Base-by-base conservation (phyloP, 2,888 invertebrate species). In the Drosophila planitibia region DNA sequence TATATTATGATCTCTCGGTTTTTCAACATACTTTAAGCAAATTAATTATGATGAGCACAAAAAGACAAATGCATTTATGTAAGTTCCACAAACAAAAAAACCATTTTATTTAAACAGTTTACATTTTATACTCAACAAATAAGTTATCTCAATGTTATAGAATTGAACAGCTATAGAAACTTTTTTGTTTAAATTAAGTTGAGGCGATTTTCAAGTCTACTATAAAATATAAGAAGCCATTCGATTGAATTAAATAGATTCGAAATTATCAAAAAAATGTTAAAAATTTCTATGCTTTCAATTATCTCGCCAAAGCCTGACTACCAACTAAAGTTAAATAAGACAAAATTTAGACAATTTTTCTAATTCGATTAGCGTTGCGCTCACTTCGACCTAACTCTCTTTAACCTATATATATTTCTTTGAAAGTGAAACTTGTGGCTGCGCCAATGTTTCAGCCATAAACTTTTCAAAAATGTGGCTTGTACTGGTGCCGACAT, bases 1-100 rank as follows among this genome's bases (percentile, higher is more conserved):
- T 37, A 69, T 47, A 51, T 64, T 53, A 64, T 64, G 71, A 72
- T 71, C 71, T 71, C 44, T 37, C 51, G 16, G 16, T 41, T 65
- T 47, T 58, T 12, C 19, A 65, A 59, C 32, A 37, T 54, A 41
- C 33, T 70, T 52, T 54, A 47, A 19, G 51, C 19, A 9, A 47
- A 47, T 47, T 47, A 25, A 19, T 57, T 30, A 30, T 28, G n/a
- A 30, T 54, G 10, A 70, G 25, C 66, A 65, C 47, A 64, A 33
- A 19, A 65, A 55, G 33, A 66, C 19, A 63, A 67, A 30, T 52
- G 30, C 37, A 69, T 70, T 58, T 54, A 53, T 60, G 33, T 53
- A 54, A 54, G 35, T 22, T 61, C 12, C 70, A 47, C 60, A 44
- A 51, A 52, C 41, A 44, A 10, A 51, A 22, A 44, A 68, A 33